Evolutionary conservation across 1,140 invertebrate genomes (phyloP).

Genomic region (Holcopasites calliopsidis): DNA sequence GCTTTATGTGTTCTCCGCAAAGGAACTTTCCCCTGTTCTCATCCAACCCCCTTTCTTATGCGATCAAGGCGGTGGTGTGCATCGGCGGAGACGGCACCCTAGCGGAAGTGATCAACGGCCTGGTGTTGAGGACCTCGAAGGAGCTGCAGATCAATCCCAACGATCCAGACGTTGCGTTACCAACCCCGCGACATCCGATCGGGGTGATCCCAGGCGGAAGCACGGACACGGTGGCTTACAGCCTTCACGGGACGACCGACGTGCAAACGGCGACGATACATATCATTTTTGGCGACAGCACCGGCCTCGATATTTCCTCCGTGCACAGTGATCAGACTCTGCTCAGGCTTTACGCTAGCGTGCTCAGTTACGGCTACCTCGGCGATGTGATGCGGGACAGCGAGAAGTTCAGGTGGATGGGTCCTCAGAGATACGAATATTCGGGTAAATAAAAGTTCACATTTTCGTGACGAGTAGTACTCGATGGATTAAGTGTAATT

Average conservation of each 20-base stretch:
- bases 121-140: slow-evolving; percentile 81
- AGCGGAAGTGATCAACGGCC: slow-evolving; percentile 90
- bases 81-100: slow-evolving; percentile 95
- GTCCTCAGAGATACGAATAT: slow-evolving; percentile 92
- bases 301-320: slow-evolving; percentile 89
- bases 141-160: slow-evolving; percentile 83
- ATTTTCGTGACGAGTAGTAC: too few relatives aligned
- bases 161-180: slow-evolving; percentile 81
- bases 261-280: slow-evolving; percentile 89
- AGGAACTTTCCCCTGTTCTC: too few relatives aligned
- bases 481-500: too few relatives aligned
- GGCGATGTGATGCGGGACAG: slow-evolving; percentile 92
- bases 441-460: slow-evolving; percentile 80
- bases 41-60: too few relatives aligned
- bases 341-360: slow-evolving; percentile 88
- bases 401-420: slow-evolving; percentile 93
- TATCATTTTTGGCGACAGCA: slow-evolving; percentile 88
- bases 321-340: slow-evolving; percentile 85
- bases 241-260: slow-evolving; percentile 90
- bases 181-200: slow-evolving; percentile 83
- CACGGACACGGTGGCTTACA: slow-evolving; percentile 91
- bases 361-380: slow-evolving; percentile 93
- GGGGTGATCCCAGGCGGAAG: slow-evolving; percentile 92
- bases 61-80: slow-evolving; percentile 86
- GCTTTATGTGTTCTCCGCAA: too few relatives aligned